phyloP scores from a whole-genome alignment of 2,888 invertebrate genomes.

The Cheilosia impressa region DNA sequence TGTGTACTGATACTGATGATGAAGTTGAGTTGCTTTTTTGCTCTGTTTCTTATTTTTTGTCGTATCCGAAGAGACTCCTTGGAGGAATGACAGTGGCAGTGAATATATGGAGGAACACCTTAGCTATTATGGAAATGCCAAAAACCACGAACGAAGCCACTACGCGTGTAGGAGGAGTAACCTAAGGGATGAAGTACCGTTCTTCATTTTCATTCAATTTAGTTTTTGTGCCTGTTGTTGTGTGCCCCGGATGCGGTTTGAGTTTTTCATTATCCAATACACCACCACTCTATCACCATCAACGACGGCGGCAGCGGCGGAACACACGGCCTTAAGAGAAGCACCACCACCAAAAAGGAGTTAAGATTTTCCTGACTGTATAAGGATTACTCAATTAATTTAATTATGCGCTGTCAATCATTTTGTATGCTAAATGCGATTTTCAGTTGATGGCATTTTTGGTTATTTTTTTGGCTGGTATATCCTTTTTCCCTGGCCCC shows the following conservation, averaged over 20 bases:
- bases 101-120: conserved; percentile 67
- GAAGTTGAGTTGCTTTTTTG: conserved; percentile 51
- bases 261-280: conserved; percentile 74
- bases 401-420: conserved; percentile 84
- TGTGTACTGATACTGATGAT: conserved; percentile 70
- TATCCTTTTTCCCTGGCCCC: conserved; percentile 35
- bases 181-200: conserved; percentile 68
- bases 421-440: conserved; percentile 79
- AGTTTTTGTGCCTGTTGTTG: conserved; percentile 65
- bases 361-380: conserved; percentile 73
- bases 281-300: conserved; percentile 25
- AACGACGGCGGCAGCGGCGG: conserved; percentile 22
- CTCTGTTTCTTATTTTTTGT: conserved; percentile 10
- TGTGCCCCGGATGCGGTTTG: conserved; percentile 59
- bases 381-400: conserved; percentile 84
- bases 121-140: conserved; percentile 74
- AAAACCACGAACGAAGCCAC: conserved; percentile 70
- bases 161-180: conserved; percentile 16
- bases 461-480: conserved; percentile 35
- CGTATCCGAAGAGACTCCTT: conserved; percentile 57
- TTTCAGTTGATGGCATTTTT: conserved; percentile 71
- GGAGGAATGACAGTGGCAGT: conserved; percentile 52
- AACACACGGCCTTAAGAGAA: conserved; percentile 65
- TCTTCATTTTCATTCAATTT: conserved; percentile 75
- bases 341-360: conserved; percentile 55